A percentile compares a stretch with the other conserved stretches of the same genome.
Evolutionary conservation across 2,113 vertebrate species (phyloP).

Genomic region (Pseudorasbora parva): DNA sequence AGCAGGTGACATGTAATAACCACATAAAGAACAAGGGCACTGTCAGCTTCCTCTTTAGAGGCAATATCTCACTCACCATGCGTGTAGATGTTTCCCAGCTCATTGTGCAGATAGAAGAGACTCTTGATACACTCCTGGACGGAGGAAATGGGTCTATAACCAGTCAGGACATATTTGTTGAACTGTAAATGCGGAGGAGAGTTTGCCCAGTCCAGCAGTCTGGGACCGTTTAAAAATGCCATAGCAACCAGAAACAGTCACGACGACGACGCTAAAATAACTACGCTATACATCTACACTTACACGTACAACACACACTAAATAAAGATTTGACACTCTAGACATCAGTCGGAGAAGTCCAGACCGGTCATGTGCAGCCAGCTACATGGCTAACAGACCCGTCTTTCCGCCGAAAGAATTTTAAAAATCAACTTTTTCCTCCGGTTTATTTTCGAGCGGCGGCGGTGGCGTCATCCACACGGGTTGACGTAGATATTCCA

Average conservation of each 20-base stretch:
- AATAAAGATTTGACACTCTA: conserved; percentile 70
- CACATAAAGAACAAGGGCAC: background rate
- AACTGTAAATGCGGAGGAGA: conserved; percentile 92
- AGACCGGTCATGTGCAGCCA: conserved; percentile 56
- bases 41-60: background rate
- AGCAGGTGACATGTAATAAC: background rate
- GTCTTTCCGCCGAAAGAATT: conserved; percentile 43
- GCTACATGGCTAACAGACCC: conserved; percentile 50
- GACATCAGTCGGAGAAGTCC: conserved; percentile 39
- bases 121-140: conserved; percentile 87
- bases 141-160: conserved; percentile 87
- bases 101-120: conserved; percentile 93
- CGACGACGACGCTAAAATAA: conserved; percentile 69
- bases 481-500: conserved; percentile 68
- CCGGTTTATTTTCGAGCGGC: conserved; percentile 48
- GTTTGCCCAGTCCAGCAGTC: conserved; percentile 89
- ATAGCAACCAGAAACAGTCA: conserved; percentile 74
- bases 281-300: conserved; percentile 69
- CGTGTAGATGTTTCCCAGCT: conserved; percentile 92
- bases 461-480: conserved; percentile 70
- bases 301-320: conserved; percentile 70
- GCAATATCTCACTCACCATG: conserved; percentile 81
- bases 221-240: conserved; percentile 86
- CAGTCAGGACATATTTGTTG: conserved; percentile 90
- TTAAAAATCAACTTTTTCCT: conserved; percentile 1